Base-by-base conservation (phyloP, 1,140 invertebrate species). In the Drosophila malerkotliana region DNA sequence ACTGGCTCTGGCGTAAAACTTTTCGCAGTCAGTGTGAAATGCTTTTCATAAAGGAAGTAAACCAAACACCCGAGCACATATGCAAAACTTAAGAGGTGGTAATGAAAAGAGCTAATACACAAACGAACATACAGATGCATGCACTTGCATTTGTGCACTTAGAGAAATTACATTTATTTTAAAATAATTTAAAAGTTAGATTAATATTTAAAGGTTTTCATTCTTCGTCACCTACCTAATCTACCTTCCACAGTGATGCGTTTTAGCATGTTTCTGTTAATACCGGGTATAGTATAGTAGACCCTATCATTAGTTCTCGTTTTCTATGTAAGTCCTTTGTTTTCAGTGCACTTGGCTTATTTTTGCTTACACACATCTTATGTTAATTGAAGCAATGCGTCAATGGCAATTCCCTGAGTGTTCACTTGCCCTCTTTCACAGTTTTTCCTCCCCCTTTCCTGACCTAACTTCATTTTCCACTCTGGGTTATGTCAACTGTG, bases 311-410 rank as follows among this genome's bases (percentile, higher is more conserved):
- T 49, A 21, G 5, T 6, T n/a, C 12, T 12, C 5, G 10, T 47
- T 21, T 48, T 21, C 21, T 0, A 21, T 12, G 1, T 1, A 37
- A n/a, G 15, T 3, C 1, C 14, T 30, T 14, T 72, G 56, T 47
- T 52, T 12, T 14, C 8, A 47, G 34, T 51, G 63, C 26, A 28
- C 24, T 34, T 24, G 4, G 39, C 8, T 26, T 26, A 34, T 34
- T 34, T 52, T 21, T 49, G 37, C 10, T 54, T 54, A 56, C 61
- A 58, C 41, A 67, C 74, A 59, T 83, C 79, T 88, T 88, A 82
- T 88, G 83, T 79, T 87, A 87, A 87, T 82, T 88, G 83, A 88
- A 67, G 83, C 82, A 81, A 74, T 82, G 82, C 82, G 52, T 89
- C 79, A 89, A 73, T 89, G 78, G 67, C 61, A 88, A 49, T 73